Evolutionary conservation across 2,113 vertebrate genomes (phyloP).

Genomic region (Toxotes jaculatrix): DNA sequence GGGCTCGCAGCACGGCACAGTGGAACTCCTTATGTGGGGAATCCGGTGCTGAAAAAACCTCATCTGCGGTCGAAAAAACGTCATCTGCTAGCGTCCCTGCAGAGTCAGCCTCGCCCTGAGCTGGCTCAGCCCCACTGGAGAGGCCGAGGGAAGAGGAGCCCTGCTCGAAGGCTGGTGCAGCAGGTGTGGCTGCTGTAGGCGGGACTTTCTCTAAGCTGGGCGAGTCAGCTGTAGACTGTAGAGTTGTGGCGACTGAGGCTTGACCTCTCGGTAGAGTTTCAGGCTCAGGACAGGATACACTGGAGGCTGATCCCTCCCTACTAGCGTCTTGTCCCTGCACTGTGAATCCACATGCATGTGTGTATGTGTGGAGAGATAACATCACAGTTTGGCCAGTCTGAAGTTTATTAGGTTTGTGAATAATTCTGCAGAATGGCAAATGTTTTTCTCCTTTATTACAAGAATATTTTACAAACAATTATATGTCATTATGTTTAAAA

Average conservation of each 20-base stretch:
- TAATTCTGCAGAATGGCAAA: background rate
- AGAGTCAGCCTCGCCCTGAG: background rate
- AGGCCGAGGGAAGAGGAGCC: background rate
- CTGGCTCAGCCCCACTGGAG: background rate
- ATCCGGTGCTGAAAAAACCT: conserved; percentile 54
- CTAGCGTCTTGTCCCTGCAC: conserved; percentile 46
- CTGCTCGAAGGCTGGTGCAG: conserved; percentile 13
- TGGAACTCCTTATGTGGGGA: conserved; percentile 88
- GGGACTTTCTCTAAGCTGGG: conserved; percentile 42
- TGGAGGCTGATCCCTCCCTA: conserved; percentile 54
- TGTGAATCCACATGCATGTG: conserved; percentile 56
- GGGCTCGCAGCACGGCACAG: conserved; percentile 84
- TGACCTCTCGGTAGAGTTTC: conserved; percentile 8
- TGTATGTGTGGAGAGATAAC: conserved; percentile 57
- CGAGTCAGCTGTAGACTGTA: conserved; percentile 17
- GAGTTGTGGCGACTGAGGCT: conserved; percentile 39
- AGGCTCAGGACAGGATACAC: conserved; percentile 27
- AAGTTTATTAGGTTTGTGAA: background rate
- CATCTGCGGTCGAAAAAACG: conserved; percentile 49
- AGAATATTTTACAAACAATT: background rate
- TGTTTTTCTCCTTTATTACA: background rate
- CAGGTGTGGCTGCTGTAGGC: conserved; percentile 3
- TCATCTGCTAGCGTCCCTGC: conserved; percentile 49
- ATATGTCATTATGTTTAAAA: background rate
- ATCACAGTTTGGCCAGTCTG: conserved; percentile 53